Conservation (phyloP, 2,113 vertebrate species). For the Sylvietta virens region DNA sequence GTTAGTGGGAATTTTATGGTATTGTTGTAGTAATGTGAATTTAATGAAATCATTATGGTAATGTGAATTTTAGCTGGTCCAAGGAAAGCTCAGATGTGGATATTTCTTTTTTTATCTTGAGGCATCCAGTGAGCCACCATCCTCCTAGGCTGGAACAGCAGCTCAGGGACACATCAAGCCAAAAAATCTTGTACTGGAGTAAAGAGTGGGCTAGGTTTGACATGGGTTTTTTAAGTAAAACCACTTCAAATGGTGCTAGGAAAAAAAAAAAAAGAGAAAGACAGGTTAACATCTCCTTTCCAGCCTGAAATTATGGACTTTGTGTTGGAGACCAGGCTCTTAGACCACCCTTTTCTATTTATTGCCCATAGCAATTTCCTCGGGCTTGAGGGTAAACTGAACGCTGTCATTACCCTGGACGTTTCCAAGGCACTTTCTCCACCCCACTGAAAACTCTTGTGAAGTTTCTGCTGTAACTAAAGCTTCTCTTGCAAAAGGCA, state of each 20-base stretch:
- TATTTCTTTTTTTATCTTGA: background rate
- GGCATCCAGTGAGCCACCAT: background rate
- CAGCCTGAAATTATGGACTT: background rate
- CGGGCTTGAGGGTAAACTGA: background rate
- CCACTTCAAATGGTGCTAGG: background rate
- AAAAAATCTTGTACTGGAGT: background rate
- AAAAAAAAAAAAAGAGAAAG: background rate
- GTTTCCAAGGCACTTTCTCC: background rate
- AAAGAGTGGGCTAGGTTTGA: background rate
- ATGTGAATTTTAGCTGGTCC: background rate
- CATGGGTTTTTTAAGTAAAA: background rate
- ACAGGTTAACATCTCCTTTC: background rate
- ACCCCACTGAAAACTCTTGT: background rate
- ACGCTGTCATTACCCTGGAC: background rate
- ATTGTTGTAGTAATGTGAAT: background rate
- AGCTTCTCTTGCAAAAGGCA: background rate
- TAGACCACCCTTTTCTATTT: slow-evolving; percentile 25
- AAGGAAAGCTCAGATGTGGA: background rate
- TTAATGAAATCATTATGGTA: background rate
- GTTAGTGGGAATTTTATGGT: background rate
- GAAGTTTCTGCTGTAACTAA: background rate
- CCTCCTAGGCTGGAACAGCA: background rate
- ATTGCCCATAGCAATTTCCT: slow-evolving; percentile 5
- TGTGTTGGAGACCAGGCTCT: background rate
- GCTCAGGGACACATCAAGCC: background rate